Evolutionary conservation across 2,797 vertebrate species (phyloP).

Genomic region (Ctenopoma kingsleyae): DNA sequence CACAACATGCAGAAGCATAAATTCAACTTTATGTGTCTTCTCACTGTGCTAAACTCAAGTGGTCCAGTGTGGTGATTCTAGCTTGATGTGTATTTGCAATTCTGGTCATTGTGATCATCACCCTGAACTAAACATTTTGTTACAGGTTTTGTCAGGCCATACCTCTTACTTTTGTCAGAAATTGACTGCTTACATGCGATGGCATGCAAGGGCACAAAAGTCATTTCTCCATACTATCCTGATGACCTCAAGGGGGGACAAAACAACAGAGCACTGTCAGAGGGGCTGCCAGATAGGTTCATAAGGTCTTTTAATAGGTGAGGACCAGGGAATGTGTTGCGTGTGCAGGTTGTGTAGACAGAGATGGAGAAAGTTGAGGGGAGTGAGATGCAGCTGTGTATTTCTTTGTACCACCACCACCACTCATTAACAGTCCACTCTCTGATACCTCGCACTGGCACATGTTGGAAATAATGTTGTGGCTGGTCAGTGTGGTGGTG

Average conservation of each 20-base stretch:
- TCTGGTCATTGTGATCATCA: constrained; percentile 18
- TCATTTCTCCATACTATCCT: constrained; percentile 19
- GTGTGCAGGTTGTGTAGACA: constrained; percentile 20
- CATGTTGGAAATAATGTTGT: too few species aligned
- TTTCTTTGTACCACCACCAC: not conserved
- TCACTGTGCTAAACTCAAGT: constrained; percentile 49
- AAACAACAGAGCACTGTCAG: constrained; percentile 21
- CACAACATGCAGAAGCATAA: not conserved
- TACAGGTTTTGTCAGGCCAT: constrained; percentile 17
- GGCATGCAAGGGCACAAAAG: constrained; percentile 37
- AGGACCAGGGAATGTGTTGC: constrained; percentile 15
- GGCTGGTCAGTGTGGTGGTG: too few species aligned
- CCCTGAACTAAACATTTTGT: constrained; percentile 23
- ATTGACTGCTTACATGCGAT: constrained; percentile 32
- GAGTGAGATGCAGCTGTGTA: constrained; percentile 18
- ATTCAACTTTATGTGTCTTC: constrained; percentile 52
- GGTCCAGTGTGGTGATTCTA: constrained; percentile 36
- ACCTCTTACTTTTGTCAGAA: constrained; percentile 26
- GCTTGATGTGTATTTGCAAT: constrained; percentile 37
- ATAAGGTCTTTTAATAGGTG: not conserved
- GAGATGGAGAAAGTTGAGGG: not conserved
- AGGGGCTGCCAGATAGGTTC: constrained; percentile 4
- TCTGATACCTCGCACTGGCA: constrained; percentile 5
- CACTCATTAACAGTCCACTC: constrained; percentile 5
- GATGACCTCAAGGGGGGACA: constrained; percentile 21